phyloP scores from a whole-genome alignment of 2,888 invertebrate genomes.

The Ophion slaviceki region DNA sequence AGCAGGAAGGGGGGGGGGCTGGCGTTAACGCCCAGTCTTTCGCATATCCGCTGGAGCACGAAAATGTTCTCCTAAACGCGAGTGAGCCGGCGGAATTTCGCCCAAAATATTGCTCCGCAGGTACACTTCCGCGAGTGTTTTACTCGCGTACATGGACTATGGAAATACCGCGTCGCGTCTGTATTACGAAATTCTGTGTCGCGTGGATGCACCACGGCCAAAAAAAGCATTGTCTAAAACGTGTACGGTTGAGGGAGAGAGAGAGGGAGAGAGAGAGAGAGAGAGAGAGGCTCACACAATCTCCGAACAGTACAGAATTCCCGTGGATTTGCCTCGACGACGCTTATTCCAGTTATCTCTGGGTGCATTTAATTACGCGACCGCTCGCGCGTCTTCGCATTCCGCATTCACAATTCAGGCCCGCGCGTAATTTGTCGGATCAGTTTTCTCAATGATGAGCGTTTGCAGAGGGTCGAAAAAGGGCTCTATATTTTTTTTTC shows the following conservation, averaged over 20 bases:
- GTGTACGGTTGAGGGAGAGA: conserved; percentile 1
- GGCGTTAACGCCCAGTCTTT: conserved; percentile 42
- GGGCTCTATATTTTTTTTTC: too few species aligned
- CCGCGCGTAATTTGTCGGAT: conserved; percentile 43
- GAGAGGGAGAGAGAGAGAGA: neutral
- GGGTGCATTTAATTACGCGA: conserved; percentile 29
- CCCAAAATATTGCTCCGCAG: conserved; percentile 23
- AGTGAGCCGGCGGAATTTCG: conserved; percentile 34
- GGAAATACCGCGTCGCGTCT: conserved; percentile 11
- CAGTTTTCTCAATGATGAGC: conserved; percentile 47
- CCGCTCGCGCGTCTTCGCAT: neutral
- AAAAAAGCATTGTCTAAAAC: neutral
- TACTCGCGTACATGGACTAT: conserved; percentile 1
- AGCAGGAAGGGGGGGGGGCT: neutral
- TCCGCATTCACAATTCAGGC: conserved; percentile 43
- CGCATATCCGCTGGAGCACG: conserved; percentile 19
- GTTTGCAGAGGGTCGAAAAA: neutral
- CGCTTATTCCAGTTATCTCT: conserved; percentile 26
- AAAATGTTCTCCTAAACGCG: conserved; percentile 38
- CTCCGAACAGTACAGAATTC: neutral
- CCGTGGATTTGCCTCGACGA: neutral
- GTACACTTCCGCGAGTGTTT: conserved; percentile 30
- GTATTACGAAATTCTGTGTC: conserved; percentile 13
- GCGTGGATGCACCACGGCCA: neutral
- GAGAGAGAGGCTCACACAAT: neutral